These are phyloP conservation scores for Eupithecia dodoneata DNA, from an alignment of 2,888 invertebrate genomes.

Conservation along the genomic window DNA sequence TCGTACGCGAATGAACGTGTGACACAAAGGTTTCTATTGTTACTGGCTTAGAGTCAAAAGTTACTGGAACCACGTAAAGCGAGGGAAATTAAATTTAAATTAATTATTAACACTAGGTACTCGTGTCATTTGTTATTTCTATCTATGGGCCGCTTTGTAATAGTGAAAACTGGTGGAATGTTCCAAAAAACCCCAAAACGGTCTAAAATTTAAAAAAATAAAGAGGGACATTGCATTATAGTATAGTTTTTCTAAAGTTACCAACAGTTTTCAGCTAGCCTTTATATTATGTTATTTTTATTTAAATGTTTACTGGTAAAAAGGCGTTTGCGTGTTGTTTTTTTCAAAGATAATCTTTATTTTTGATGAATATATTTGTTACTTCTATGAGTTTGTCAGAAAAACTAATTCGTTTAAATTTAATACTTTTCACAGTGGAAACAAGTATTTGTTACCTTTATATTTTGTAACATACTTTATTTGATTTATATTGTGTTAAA, in stretches of 20 bases:
- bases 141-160: background rate
- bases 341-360: background rate
- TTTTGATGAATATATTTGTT: background rate
- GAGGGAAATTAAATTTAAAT: background rate
- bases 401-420: background rate
- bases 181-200: constrained; percentile 50
- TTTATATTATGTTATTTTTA: constrained; percentile 66
- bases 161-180: constrained; percentile 33
- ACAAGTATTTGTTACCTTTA: background rate
- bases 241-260: constrained; percentile 79
- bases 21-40: background rate
- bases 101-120: background rate
- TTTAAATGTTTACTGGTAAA: constrained; percentile 65
- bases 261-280: constrained; percentile 82
- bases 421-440: background rate
- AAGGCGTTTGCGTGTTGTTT: constrained; percentile 68
- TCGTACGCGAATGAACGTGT: background rate
- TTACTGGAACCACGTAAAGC: constrained; percentile 14
- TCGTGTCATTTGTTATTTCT: background rate
- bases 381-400: background rate
- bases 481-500: background rate
- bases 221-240: constrained; percentile 76
- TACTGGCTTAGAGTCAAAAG: constrained; percentile 5
- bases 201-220: constrained; percentile 59
- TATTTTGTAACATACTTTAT: background rate